Evolutionary conservation across 1,140 invertebrate species (phyloP), one percentile per base, ranked within the genome.

Genomic region (Ectropis grisescens): DNA sequence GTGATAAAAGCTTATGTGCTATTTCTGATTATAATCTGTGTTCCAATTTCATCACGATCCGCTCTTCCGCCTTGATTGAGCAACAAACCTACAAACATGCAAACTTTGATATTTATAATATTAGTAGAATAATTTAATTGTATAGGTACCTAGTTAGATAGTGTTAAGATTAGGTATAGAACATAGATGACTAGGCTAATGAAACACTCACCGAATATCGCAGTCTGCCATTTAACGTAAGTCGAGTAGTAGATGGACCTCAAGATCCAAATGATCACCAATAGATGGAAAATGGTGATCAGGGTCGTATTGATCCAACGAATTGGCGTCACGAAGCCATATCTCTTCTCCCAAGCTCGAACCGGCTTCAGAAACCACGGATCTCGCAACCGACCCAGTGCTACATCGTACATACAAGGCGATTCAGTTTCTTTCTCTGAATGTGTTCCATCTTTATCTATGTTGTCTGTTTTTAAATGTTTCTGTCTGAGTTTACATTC

Each of bases 261-360:
- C 3, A 35, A 9, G 1, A 45, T 16, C 45, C 47, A 55, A 0
- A 31, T 12, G 1, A 52, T 11, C 6, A 37, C 33, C 7, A 57
- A 9, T 8, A 62, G 10, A 14, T 78, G 72, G 12, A 65, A 50
- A 4, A 43, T 6, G 4, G 26, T 36, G 23, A 78, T 64, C 3
- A 36, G 8, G 23, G 65, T 39, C n/a, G 46, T 34, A 15, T 58
- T 67, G 7, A 31, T 51, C 70, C 72, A 79, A 26, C 48, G 43
- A 2, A 79, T 59, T 11, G 64, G 47, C 11, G 74, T 79, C 1
- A 64, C 32, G 33, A 79, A 79, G 4, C 68, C 74, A 34, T 61
- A 43, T 11, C 33, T 41, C 46, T 66, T 72, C 30, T 79, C 72
- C 61, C 57, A 67, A 36, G 37, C 37, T 33, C 71, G 52, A 13